A percentile compares a stretch with the other conserved stretches of the same genome.
Conservation (phyloP, 2,888 invertebrate genomes). For the Tethea ocularis region DNA sequence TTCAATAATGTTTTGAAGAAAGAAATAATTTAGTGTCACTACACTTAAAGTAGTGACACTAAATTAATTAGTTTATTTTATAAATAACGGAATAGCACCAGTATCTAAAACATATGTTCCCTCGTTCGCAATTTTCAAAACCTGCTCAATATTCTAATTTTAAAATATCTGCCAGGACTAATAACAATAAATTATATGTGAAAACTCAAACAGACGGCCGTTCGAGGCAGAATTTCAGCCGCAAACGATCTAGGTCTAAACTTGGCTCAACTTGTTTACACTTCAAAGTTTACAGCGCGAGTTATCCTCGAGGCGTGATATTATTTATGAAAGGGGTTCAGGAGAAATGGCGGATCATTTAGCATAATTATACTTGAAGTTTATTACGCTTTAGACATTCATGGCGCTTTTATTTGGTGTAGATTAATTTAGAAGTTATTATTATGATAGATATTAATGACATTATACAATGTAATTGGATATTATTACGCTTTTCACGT, state of each 20-base stretch:
- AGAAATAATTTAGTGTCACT: too few relatives aligned
- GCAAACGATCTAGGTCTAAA: slow-evolving; percentile 13
- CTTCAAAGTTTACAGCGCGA: slow-evolving; percentile 19
- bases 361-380: slow-evolving; percentile 8
- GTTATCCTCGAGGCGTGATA: slow-evolving; percentile 22
- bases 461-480: neutral
- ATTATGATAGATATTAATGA: neutral
- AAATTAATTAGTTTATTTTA: too few relatives aligned
- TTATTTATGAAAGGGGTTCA: slow-evolving; percentile 25
- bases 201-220: slow-evolving; percentile 8
- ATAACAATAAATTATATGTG: neutral
- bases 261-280: slow-evolving; percentile 18
- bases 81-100: too few relatives aligned
- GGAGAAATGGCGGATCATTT: slow-evolving; percentile 6
- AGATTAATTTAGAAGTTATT: neutral
- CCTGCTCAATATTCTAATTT: neutral
- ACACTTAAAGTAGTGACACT: too few relatives aligned
- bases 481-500: too few relatives aligned
- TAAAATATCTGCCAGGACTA: neutral
- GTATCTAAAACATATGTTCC: neutral
- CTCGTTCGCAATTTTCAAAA: neutral
- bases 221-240: neutral
- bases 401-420: neutral
- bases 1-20: too few relatives aligned
- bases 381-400: neutral